phyloP scores from a whole-genome alignment of 2,888 invertebrate genomes.

The Arrhopalites spinosus region DNA sequence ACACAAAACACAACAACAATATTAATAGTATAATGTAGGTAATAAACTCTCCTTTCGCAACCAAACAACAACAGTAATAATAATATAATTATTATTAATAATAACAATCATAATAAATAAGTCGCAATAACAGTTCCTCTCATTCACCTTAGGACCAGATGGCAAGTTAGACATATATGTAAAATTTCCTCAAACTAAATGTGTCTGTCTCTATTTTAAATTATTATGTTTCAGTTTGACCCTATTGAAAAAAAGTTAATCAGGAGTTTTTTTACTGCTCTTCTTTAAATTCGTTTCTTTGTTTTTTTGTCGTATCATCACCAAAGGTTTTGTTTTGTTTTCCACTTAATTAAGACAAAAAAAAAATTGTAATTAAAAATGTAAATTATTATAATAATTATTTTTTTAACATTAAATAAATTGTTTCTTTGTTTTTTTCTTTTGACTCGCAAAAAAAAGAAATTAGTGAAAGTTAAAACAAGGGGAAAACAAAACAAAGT shows the following conservation, averaged over 20 bases:
- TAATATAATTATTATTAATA: background rate
- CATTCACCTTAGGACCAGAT: conserved; percentile 3
- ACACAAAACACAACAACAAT: conserved; percentile 23
- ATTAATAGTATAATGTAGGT: conserved; percentile 8
- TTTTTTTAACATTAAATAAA: too few species aligned
- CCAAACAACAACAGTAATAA: conserved; percentile 14
- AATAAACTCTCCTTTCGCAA: conserved; percentile 25
- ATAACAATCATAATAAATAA: background rate
- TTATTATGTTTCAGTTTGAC: background rate
- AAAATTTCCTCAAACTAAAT: background rate
- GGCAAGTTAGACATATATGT: background rate
- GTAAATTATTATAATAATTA: too few species aligned
- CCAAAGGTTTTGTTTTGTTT: too few species aligned
- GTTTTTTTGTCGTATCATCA: too few species aligned
- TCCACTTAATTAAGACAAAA: too few species aligned
- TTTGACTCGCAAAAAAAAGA: too few species aligned
- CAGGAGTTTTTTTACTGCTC: too few species aligned
- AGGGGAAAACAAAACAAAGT: too few species aligned
- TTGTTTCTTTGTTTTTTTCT: too few species aligned
- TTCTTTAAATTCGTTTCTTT: background rate
- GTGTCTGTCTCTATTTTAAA: background rate
- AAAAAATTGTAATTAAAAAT: too few species aligned
- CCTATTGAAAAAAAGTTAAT: conserved; percentile 5
- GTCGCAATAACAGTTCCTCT: background rate
- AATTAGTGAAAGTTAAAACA: too few species aligned